phyloP scores from a whole-genome alignment of 1,140 invertebrate genomes.

The Aplysia californica region DNA sequence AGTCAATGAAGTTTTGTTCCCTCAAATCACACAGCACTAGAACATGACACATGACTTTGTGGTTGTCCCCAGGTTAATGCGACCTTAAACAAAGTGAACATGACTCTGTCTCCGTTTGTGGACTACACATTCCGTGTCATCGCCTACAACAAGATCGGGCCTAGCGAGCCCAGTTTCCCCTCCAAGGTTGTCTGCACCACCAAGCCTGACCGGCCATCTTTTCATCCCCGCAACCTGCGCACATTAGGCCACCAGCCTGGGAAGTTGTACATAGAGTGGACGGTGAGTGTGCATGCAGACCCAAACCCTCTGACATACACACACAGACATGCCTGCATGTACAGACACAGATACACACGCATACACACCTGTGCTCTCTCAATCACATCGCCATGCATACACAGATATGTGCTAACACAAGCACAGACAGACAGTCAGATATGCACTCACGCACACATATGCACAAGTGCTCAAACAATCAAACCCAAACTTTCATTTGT shows the following conservation, averaged over 20 bases:
- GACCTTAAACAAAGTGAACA: conserved; percentile 38
- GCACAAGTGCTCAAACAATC: too few relatives aligned
- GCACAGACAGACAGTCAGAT: not conserved
- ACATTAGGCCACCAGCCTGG: conserved; percentile 88
- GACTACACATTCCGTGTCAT: conserved; percentile 97
- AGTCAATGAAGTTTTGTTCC: too few relatives aligned
- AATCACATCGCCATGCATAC: not conserved
- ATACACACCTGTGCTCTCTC: not conserved
- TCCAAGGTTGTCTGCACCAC: conserved; percentile 65
- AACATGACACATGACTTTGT: too few relatives aligned
- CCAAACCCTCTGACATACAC: not conserved
- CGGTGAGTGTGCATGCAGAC: conserved; percentile 71
- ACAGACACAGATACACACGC: not conserved
- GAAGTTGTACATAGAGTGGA: conserved; percentile 96
- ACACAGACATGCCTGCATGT: not conserved
- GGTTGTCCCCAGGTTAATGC: conserved; percentile 41
- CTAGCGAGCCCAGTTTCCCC: conserved; percentile 55
- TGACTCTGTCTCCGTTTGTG: conserved; percentile 78
- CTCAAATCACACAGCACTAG: too few relatives aligned
- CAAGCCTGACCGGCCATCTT: conserved; percentile 84
- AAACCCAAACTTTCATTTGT: too few relatives aligned
- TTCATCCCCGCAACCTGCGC: conserved; percentile 95
- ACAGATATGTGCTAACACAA: not conserved
- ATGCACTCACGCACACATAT: too few relatives aligned
- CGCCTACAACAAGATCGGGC: conserved; percentile 93